phyloP scores from a whole-genome alignment of 92 coral and sea anemone species.

The Scolanthus callimorphus region DNA sequence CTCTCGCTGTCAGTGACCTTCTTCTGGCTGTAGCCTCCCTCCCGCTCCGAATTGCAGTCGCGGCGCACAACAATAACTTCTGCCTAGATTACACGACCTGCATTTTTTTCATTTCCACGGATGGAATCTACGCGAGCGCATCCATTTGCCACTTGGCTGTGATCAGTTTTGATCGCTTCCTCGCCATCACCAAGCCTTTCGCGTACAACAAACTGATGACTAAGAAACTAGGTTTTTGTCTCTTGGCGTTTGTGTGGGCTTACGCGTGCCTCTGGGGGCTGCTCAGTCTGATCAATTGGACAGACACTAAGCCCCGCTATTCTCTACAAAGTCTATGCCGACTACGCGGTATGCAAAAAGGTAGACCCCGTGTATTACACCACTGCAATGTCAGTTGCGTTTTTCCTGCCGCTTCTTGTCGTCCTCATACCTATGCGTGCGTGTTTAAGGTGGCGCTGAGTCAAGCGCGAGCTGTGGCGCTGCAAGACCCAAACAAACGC shows the following conservation, averaged over 20 bases:
- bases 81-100: constrained; percentile 71
- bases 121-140: constrained; percentile 64
- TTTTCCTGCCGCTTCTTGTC: too few relatives aligned
- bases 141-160: constrained; percentile 83
- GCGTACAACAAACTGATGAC: constrained; percentile 69
- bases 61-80: constrained; percentile 78
- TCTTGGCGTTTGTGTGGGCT: too few relatives aligned
- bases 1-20: constrained; percentile 88
- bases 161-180: constrained; percentile 85
- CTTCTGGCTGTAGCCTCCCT: constrained; percentile 57
- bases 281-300: constrained; percentile 64
- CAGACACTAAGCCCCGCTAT: too few relatives aligned
- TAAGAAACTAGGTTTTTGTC: constrained; percentile 63
- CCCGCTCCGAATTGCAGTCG: constrained; percentile 71
- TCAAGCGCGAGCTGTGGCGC: too few relatives aligned
- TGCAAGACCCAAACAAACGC: constrained; percentile 63
- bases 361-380: constrained; percentile 70
- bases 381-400: too few relatives aligned
- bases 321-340: too few relatives aligned
- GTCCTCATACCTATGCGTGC: too few relatives aligned
- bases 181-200: constrained; percentile 88
- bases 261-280: constrained; percentile 82
- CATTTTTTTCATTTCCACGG: constrained; percentile 62
- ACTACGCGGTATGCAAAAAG: constrained; percentile 43
- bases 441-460: too few relatives aligned